A percentile compares a stretch with the other conserved stretches of the same genome.
These are phyloP conservation scores for Cirrhinus molitorella DNA, from an alignment of 2,797 vertebrate species.

Conservation along the genomic window DNA sequence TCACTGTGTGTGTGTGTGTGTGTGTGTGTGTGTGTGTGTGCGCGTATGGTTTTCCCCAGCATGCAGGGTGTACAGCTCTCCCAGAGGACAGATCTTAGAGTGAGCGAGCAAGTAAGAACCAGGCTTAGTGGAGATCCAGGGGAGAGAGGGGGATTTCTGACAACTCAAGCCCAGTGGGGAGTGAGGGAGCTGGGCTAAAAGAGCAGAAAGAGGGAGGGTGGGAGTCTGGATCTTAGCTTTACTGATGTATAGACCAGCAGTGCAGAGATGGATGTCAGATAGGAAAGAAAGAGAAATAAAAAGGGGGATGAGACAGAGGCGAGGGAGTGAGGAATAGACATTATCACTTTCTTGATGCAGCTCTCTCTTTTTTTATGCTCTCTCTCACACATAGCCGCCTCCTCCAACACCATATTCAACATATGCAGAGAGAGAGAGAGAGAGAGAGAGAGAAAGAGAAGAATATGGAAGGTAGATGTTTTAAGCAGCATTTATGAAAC, in stretches of 20 bases:
- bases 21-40: not conserved
- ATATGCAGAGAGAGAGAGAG: not conserved
- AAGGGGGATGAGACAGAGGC: not conserved
- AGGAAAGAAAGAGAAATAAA: conserved; percentile 8
- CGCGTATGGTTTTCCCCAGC: not conserved
- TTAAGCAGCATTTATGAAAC: conserved; percentile 20
- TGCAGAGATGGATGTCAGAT: conserved; percentile 23
- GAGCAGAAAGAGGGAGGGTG: conserved; percentile 46
- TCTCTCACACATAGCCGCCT: not conserved
- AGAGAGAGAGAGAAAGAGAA: not conserved
- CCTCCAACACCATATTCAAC: conserved; percentile 11
- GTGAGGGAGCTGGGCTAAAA: conserved; percentile 48
- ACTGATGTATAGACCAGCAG: conserved; percentile 30
- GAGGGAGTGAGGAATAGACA: conserved; percentile 23
- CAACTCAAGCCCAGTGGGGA: conserved; percentile 55
- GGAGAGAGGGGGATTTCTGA: conserved; percentile 52
- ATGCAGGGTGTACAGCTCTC: conserved; percentile 25
- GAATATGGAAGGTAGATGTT: conserved; percentile 13
- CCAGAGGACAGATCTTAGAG: conserved; percentile 40
- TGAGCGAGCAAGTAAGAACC: conserved; percentile 44
- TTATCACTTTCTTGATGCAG: conserved; percentile 27
- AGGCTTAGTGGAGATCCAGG: conserved; percentile 50
- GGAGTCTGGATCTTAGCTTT: conserved; percentile 42
- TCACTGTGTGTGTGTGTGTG: not conserved
- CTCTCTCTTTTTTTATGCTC: not conserved